Base-by-base conservation (phyloP, 2,888 invertebrate genomes). In the Megalurothrips usitatus region DNA sequence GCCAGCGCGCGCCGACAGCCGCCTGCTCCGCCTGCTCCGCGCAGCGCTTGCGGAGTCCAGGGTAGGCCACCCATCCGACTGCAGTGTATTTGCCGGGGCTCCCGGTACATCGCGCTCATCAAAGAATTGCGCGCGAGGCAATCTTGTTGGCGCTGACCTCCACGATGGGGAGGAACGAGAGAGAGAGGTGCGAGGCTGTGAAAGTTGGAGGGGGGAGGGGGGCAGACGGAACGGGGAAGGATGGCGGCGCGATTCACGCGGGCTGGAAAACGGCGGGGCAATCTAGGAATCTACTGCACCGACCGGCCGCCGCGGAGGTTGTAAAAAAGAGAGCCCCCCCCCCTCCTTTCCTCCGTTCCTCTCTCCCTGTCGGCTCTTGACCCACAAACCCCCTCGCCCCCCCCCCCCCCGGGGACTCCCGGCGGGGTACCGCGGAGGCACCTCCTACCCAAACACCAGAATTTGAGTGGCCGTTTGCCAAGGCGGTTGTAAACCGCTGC, bases 381-480 rank as follows among this genome's bases (percentile, higher is more conserved):
- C 58, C 19, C 52, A 12, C 52, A 52, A 52, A 14, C 58, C 58
- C n/a, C 17, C 52, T 17, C 52, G 52, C 52, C 58, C 58, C 58
- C 19, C 58, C 17, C 68, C 68, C 12, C 23, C 26, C 68, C 9
- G 26, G 68, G 6, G 19, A 0, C 17, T 2, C 58, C 58, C 11
- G 34, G 3, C 34, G 34, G 34, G 34, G 34, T 43, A 43, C 34
- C 34, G 34, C 34, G 34, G 34, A 2, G 2, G 23, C 68, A 26
- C 23, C 68, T 9, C 11, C 68, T 75, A 75, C 26, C 68, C 68
- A 75, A 75, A 75, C 68, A 75, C 26, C 23, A 26, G 68, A 75
- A 75, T 75, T 75, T 75, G 68, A 75, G 68, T 75, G 68, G 68
- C 26, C 68, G 68, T 75, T 75, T 8, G 68, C 68, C 10, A 26